Conservation (phyloP, 1,140 invertebrate species). For the Plectus sambesii region DNA sequence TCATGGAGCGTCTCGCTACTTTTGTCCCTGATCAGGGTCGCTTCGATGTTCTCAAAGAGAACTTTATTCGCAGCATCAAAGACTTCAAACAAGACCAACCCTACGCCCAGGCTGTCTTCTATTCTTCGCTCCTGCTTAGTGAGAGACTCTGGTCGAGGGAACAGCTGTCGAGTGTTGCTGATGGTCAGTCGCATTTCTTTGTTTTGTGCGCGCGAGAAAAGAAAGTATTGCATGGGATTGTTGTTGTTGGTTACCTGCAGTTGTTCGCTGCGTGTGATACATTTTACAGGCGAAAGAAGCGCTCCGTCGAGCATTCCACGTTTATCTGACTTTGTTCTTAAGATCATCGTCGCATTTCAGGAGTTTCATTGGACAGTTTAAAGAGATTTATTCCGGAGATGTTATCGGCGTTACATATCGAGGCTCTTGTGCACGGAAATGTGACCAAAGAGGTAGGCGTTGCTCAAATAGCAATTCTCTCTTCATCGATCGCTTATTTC, state of each 20-base stretch:
- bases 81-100: slow-evolving; percentile 73
- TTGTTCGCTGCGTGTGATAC: too few relatives aligned
- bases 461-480: slow-evolving; percentile 9
- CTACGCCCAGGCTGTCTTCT: slow-evolving; percentile 81
- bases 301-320: too few relatives aligned
- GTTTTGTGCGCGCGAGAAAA: too few relatives aligned
- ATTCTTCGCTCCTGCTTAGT: slow-evolving; percentile 65
- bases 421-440: slow-evolving; percentile 75
- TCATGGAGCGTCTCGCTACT: too few relatives aligned
- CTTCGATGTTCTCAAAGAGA: slow-evolving; percentile 79
- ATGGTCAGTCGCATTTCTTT: too few relatives aligned
- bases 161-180: slow-evolving; percentile 60
- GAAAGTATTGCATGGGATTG: too few relatives aligned
- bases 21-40: too few relatives aligned
- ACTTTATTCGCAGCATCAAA: slow-evolving; percentile 61
- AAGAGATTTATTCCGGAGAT: slow-evolving; percentile 63
- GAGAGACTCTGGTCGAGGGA: slow-evolving; percentile 77
- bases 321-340: too few relatives aligned
- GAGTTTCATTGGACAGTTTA: slow-evolving; percentile 61
- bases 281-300: too few relatives aligned
- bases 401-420: slow-evolving; percentile 66
- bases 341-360: too few relatives aligned
- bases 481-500: slow-evolving; percentile 2
- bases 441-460: slow-evolving; percentile 54
- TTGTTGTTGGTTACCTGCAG: too few relatives aligned